Conservation (phyloP, 2,888 invertebrate species). For the Sipha maydis region DNA sequence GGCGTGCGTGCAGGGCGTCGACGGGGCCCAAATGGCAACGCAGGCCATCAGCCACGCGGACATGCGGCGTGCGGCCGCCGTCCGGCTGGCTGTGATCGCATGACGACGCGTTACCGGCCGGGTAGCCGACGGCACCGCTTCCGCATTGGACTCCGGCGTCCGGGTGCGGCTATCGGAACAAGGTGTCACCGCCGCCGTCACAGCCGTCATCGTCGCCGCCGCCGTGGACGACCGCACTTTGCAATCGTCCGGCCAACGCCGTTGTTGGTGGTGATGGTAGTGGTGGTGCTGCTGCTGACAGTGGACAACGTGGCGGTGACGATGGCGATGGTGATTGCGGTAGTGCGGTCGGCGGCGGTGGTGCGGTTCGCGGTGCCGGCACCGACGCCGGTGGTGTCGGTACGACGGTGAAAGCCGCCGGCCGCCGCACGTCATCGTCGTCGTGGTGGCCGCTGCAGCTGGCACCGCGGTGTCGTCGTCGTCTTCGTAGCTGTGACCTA, state of each 20-base stretch:
- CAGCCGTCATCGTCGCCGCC: conserved; percentile 66
- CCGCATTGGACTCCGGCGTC: conserved; percentile 53
- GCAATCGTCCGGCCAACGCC: background rate
- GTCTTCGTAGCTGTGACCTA: background rate
- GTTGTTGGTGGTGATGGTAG: background rate
- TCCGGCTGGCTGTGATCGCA: conserved; percentile 66
- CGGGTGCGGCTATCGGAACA: conserved; percentile 63
- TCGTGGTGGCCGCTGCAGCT: conserved; percentile 64
- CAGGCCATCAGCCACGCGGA: conserved; percentile 67
- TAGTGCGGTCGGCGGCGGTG: conserved; percentile 67
- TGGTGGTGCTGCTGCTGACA: conserved; percentile 1
- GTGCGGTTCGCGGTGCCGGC: conserved; percentile 66
- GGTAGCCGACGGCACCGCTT: background rate
- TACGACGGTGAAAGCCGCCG: conserved; percentile 64
- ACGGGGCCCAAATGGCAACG: conserved; percentile 67
- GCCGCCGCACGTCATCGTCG: conserved; percentile 63
- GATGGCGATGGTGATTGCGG: background rate
- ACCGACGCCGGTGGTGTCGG: conserved; percentile 66
- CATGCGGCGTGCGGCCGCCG: conserved; percentile 68
- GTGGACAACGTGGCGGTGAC: background rate
- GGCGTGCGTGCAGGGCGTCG: conserved; percentile 71
- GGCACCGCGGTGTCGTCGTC: background rate
- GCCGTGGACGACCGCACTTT: conserved; percentile 67
- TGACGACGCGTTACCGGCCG: conserved; percentile 68
- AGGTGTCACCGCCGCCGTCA: conserved; percentile 66